Base-by-base conservation (phyloP, 1,140 invertebrate genomes). In the Asbolus verrucosus region DNA sequence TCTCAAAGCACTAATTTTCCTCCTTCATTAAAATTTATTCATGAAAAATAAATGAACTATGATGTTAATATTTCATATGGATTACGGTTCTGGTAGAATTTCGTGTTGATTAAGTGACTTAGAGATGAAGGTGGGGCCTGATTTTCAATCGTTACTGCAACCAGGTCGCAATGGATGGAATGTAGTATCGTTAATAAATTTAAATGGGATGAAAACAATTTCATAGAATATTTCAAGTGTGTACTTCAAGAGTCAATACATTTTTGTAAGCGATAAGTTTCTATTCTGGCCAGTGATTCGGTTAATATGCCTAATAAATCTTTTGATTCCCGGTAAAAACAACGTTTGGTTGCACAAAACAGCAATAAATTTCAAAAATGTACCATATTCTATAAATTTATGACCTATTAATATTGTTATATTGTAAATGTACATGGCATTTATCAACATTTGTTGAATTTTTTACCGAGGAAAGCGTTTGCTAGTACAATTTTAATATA, bases 361-460 rank as follows among this genome's bases (percentile, higher is more conserved):
- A 63, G 33, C 61, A 38, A 63, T 63, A 63, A 63, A 63, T 63
- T 63, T 63, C 61, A 63, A 63, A 63, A 63, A 63, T 63, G 39
- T 63, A 63, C 61, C 61, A 63, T 63, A 63, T 63, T 63, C 61
- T 63, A 63, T 63, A 63, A 63, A 63, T 63, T 63, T 63, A 63
- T 63, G 61, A 63, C 61, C 61, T 63, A 63, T 63, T 63, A 63
- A 63, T 63, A 63, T 63, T 63, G 61, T 63, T 63, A 63, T 63
- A 63, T 63, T 63, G 61, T 63, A 63, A 63, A 63, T 63, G 61
- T 39, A 63, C 61, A 63, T 41, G 61, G 61, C 61, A 63, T 63
- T 63, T 63, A 41, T 63, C 61, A 63, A 63, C 61, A 63, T 39
- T 41, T 41, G 27, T 13, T 14, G 33, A 63, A 63, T 63, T 41